Percentiles rank a stretch among this genome's conserved stretches.
Evolutionary conservation across 2,797 vertebrate genomes (phyloP).

Genomic region (Toxotes lorentzi): DNA sequence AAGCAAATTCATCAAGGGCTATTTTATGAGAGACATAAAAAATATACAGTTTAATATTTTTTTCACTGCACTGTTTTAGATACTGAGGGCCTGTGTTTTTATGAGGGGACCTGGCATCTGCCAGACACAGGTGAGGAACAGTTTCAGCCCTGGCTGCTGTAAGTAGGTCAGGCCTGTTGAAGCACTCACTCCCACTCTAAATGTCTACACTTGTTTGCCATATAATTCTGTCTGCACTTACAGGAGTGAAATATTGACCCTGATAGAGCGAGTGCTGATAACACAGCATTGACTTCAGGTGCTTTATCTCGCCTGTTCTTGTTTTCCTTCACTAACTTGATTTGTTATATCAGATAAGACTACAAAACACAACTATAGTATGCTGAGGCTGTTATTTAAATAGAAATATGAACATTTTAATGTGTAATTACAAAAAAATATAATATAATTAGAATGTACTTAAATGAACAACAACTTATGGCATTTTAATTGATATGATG

Average conservation of each 20-base stretch:
- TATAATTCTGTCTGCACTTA: conserved; percentile 60
- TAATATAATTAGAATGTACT: not conserved
- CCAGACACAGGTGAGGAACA: conserved; percentile 75
- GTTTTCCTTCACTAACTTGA: conserved; percentile 55
- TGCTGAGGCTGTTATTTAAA: not conserved
- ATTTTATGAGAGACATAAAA: conserved; percentile 47
- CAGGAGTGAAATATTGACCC: conserved; percentile 63
- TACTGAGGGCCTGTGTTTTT: conserved; percentile 56
- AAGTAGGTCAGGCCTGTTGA: conserved; percentile 83
- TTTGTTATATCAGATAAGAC: conserved; percentile 21
- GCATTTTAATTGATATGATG: not conserved
- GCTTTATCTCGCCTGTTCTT: conserved; percentile 50
- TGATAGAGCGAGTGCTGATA: conserved; percentile 60
- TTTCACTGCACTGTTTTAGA: conserved; percentile 54
- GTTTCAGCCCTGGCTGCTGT: conserved; percentile 63
- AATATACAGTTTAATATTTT: conserved; percentile 31
- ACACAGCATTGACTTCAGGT: conserved; percentile 30
- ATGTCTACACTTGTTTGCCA: conserved; percentile 73
- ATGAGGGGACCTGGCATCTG: conserved; percentile 63
- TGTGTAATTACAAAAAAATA: not conserved
- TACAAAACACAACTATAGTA: not conserved
- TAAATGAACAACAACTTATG: not conserved
- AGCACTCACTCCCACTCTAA: conserved; percentile 73
- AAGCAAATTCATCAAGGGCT: not conserved
- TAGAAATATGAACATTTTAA: not conserved